A percentile compares a stretch with the other conserved stretches of the same genome.
Conservation (phyloP, 2,888 invertebrate genomes). For the Ophion slaviceki region DNA sequence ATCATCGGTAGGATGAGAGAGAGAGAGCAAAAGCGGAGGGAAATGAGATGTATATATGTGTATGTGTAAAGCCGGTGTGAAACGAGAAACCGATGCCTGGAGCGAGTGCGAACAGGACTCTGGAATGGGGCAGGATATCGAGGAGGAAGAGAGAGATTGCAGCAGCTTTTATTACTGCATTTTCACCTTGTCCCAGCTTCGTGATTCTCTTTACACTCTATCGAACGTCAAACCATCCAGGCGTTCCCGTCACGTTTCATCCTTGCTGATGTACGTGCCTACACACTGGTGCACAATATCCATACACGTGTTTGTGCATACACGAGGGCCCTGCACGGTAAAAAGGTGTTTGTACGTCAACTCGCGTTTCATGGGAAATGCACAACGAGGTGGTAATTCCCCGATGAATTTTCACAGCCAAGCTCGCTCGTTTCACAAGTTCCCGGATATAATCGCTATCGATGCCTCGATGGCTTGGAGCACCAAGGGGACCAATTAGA, state of each 20-base stretch:
- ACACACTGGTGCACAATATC: background rate
- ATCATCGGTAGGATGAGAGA: conserved; percentile 36
- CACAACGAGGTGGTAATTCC: conserved; percentile 56
- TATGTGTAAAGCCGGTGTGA: conserved; percentile 27
- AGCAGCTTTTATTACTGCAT: conserved; percentile 83
- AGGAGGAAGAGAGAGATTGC: conserved; percentile 72
- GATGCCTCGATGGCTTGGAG: conserved; percentile 64
- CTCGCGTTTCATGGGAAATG: conserved; percentile 52
- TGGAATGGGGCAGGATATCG: conserved; percentile 46
- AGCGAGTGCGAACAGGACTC: conserved; percentile 53
- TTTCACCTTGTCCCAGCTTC: conserved; percentile 82
- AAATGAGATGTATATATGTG: conserved; percentile 12
- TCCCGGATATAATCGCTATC: conserved; percentile 63
- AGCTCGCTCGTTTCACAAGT: conserved; percentile 39
- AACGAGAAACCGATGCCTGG: conserved; percentile 61
- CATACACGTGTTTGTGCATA: background rate
- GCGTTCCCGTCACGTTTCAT: conserved; percentile 62
- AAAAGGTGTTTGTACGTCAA: conserved; percentile 53
- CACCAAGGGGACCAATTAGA: conserved; percentile 64
- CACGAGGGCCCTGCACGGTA: conserved; percentile 41
- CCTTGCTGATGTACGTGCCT: conserved; percentile 39
- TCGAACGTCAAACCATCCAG: conserved; percentile 74
- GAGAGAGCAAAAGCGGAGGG: conserved; percentile 22
- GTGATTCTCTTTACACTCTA: conserved; percentile 80
- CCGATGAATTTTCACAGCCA: conserved; percentile 64